Conservation (phyloP, 2,113 vertebrate species). For the Plecotus auritus region DNA sequence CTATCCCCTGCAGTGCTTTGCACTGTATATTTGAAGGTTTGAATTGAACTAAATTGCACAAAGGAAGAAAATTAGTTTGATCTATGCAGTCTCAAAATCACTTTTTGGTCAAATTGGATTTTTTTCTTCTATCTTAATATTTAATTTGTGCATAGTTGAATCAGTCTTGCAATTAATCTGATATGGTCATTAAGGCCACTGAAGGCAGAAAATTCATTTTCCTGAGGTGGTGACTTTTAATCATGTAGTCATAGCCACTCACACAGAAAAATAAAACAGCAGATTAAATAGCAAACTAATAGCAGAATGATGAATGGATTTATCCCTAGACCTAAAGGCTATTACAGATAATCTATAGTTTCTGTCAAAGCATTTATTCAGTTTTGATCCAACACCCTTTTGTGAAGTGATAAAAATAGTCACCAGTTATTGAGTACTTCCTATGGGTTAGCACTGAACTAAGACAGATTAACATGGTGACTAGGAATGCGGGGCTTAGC, state of each 20-base stretch:
- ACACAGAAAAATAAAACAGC: constrained; percentile 62
- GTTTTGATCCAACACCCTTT: constrained; percentile 36
- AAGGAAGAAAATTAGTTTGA: constrained; percentile 60
- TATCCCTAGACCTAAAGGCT: constrained; percentile 14
- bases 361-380: constrained; percentile 36
- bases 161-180: constrained; percentile 61
- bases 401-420: constrained; percentile 31
- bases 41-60: constrained; percentile 45
- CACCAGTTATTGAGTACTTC: background rate
- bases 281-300: constrained; percentile 65
- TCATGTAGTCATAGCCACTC: constrained; percentile 50
- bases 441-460: background rate
- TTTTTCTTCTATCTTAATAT: constrained; percentile 65
- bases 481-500: background rate
- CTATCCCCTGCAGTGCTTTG: background rate
- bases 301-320: constrained; percentile 57
- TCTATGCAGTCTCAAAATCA: constrained; percentile 54
- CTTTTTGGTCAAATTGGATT: constrained; percentile 59
- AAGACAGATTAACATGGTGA: background rate
- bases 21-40: background rate
- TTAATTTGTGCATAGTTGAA: constrained; percentile 57
- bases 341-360: constrained; percentile 21
- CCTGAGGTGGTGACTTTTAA: constrained; percentile 65
- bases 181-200: constrained; percentile 43
- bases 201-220: constrained; percentile 64